Percentiles rank a stretch among this genome's conserved stretches.
Evolutionary conservation across 2,888 invertebrate species (phyloP).

Genomic region (Halictus ligatus): DNA sequence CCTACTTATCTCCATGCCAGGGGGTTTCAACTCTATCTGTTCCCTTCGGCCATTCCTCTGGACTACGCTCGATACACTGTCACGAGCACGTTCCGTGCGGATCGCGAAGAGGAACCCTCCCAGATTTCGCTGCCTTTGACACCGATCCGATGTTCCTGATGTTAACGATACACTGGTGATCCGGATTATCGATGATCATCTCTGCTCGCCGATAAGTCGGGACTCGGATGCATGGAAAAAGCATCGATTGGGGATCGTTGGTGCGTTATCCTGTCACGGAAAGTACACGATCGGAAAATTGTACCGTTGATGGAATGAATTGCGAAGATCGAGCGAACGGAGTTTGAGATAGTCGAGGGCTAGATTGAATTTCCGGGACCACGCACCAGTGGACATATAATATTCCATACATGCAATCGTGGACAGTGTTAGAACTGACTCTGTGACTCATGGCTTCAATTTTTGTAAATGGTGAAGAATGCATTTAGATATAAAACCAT

Average conservation of each 20-base stretch:
- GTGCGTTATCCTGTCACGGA: neutral
- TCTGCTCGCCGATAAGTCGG: neutral
- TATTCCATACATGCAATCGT: neutral
- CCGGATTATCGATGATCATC: slow-evolving; percentile 4
- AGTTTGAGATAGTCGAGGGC: neutral
- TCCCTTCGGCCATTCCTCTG: slow-evolving; percentile 62
- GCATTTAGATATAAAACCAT: no score
- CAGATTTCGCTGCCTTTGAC: neutral
- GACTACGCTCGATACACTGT: slow-evolving; percentile 49
- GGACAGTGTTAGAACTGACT: neutral
- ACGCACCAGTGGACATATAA: neutral
- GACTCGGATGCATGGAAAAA: neutral
- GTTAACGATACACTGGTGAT: slow-evolving; percentile 1
- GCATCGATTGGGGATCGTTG: neutral
- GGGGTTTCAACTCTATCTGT: slow-evolving; percentile 60
- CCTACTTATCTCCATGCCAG: slow-evolving; percentile 81
- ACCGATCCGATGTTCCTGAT: neutral
- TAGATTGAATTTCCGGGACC: slow-evolving; percentile 2
- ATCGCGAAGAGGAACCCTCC: slow-evolving; percentile 3
- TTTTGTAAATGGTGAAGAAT: neutral
- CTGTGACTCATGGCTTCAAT: neutral
- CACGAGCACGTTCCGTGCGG: slow-evolving; percentile 19
- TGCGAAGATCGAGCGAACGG: neutral
- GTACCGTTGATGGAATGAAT: neutral
- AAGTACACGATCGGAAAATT: neutral